phyloP scores from a whole-genome alignment of 2,797 vertebrate genomes.

The Smutsia gigantea region DNA sequence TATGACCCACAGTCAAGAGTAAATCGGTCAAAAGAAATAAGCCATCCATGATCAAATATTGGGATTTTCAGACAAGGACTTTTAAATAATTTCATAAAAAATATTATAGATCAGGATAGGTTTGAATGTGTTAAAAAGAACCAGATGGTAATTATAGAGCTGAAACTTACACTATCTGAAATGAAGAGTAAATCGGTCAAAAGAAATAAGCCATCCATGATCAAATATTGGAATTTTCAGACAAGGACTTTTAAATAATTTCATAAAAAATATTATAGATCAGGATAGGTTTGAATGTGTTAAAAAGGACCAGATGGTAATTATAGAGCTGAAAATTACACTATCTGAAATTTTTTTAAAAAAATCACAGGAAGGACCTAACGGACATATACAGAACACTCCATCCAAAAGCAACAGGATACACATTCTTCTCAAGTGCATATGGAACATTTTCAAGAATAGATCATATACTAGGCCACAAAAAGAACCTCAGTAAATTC shows the following conservation, averaged over 20 bases:
- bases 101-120: slow-evolving; percentile 8
- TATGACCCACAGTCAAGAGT: neutral
- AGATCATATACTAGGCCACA: too few relatives aligned
- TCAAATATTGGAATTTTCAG: neutral
- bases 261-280: slow-evolving; percentile 18
- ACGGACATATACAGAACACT: too few relatives aligned
- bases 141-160: neutral
- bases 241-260: neutral
- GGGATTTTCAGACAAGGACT: neutral
- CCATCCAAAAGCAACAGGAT: too few relatives aligned
- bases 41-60: neutral
- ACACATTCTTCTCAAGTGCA: too few relatives aligned
- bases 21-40: neutral
- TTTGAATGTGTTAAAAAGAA: neutral
- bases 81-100: neutral
- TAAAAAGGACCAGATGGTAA: neutral
- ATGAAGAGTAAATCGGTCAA: neutral
- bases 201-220: neutral
- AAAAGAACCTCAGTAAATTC: too few relatives aligned
- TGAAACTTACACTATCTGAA: neutral
- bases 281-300: neutral
- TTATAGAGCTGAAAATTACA: neutral
- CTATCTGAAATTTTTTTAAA: neutral
- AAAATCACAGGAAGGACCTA: too few relatives aligned
- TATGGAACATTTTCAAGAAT: too few relatives aligned